Evolutionary conservation across 2,888 invertebrate species (phyloP), one percentile per base, ranked within the genome.

Genomic region (Drosophila niveifrons): DNA sequence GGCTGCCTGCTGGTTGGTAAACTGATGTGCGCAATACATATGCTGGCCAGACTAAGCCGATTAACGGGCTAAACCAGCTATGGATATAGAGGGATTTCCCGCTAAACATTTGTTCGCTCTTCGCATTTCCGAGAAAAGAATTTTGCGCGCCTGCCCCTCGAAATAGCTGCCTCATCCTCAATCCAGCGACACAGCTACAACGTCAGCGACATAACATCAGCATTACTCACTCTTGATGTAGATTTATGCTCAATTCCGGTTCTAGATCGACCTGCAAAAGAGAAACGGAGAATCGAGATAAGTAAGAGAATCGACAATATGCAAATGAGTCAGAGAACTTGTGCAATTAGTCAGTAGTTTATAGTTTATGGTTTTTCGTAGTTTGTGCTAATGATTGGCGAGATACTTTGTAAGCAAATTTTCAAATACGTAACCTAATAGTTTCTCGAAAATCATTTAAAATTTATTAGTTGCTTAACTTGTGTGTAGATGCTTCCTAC

Each of bases 201-300:
- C 36, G 70, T 43, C 53, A 64, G 55, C 77, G 67, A 75, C 71
- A 89, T 90, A 69, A 52, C 72, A 64, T 50, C 17, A 34, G 76
- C 41, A 78, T 79, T 81, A 96, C 96, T 96, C 94, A 97, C 97
- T 96, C 95, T 90, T 95, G 94, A 92, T 96, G 94, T 89, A 94
- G 94, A 92, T 96, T 95, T 75, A 96, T 95, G 92, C 95, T 95
- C 67, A 96, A 94, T 92, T 96, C 95, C 82, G 95, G 95, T 92
- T 96, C 96, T 92, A 95, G 95, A 92, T 96, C 96, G 86, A 95
- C 96, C 96, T 97, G 93, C 78, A 94, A 94, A 91, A 80, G 90
- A 90, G 86, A 83, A 91, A 92, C 90, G 92, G 66, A 74, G 61
- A 74, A 71, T 52, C 41, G 11, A 64, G 48, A 58, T 57, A 55